Evolutionary conservation across 2,113 vertebrate species (phyloP).

Genomic region (Solea solea): DNA sequence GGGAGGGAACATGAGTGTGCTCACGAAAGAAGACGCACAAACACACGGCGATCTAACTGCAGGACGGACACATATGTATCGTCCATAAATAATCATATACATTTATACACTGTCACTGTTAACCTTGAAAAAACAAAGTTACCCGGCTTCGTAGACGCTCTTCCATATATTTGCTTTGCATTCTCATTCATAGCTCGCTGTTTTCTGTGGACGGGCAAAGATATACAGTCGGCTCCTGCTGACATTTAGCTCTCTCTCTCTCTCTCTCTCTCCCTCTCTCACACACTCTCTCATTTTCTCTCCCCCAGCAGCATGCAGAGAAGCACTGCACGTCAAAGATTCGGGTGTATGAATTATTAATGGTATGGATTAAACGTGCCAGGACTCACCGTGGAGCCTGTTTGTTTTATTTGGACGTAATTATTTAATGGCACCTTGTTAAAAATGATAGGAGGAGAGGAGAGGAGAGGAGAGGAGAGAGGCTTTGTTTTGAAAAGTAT

Average conservation of each 20-base stretch:
- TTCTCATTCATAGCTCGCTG: conserved; percentile 35
- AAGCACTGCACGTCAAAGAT: conserved; percentile 58
- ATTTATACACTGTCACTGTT: background rate
- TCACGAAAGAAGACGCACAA: background rate
- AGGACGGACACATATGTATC: background rate
- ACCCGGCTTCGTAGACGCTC: background rate
- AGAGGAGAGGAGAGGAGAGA: conserved; percentile 14
- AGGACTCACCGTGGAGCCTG: conserved; percentile 62
- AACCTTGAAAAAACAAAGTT: background rate
- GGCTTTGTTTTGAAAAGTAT: conserved; percentile 63
- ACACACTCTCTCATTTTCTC: background rate
- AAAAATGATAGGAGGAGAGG: conserved; percentile 56
- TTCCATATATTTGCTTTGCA: conserved; percentile 53
- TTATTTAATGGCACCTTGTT: conserved; percentile 74
- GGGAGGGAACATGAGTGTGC: conserved; percentile 29
- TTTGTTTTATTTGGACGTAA: conserved; percentile 78
- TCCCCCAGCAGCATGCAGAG: conserved; percentile 33
- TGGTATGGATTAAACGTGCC: conserved; percentile 59
- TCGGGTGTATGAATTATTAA: conserved; percentile 76
- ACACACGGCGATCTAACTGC: background rate
- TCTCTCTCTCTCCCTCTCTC: conserved; percentile 2
- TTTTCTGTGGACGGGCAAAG: conserved; percentile 25
- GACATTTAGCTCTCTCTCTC: conserved; percentile 67
- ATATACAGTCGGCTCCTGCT: conserved; percentile 54
- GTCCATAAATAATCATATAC: no score